Evolutionary conservation across 1,140 invertebrate species (phyloP).

Genomic region (Adelges cooleyi): DNA sequence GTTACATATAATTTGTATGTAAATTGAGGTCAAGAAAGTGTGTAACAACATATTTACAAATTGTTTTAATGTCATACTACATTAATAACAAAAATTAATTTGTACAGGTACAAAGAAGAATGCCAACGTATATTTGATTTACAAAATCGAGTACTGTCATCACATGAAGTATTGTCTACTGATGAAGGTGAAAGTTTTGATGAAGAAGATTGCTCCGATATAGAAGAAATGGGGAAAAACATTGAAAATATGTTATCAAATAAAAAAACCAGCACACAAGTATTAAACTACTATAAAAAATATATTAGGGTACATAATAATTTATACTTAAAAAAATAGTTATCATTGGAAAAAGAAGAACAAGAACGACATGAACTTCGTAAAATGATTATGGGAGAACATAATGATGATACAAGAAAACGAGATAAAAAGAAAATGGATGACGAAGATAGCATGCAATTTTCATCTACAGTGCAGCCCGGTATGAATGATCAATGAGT

Average conservation of each 20-base stretch:
- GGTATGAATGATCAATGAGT: background rate
- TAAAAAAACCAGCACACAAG: conserved; percentile 86
- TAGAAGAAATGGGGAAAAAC: conserved; percentile 98
- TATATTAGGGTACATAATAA: background rate
- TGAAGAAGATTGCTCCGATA: conserved; percentile 64
- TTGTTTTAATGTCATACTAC: too few species aligned
- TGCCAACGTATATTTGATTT: conserved; percentile 97
- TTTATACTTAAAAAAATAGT: conserved; percentile 39
- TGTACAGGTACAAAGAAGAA: conserved; percentile 91
- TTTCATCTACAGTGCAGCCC: conserved; percentile 25
- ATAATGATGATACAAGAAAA: conserved; percentile 48
- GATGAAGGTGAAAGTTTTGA: conserved; percentile 94
- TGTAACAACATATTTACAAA: too few species aligned
- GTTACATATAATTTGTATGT: too few species aligned
- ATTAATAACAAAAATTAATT: too few species aligned
- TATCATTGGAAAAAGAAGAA: conserved; percentile 87
- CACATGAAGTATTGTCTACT: conserved; percentile 84
- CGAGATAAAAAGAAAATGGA: conserved; percentile 50
- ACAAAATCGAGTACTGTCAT: conserved; percentile 89
- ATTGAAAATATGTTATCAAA: conserved; percentile 96
- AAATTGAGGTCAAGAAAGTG: too few species aligned
- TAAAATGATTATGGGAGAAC: conserved; percentile 79
- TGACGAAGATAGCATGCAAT: conserved; percentile 28
- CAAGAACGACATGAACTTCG: conserved; percentile 86
- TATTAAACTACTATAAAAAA: conserved; percentile 36